Base-by-base conservation (phyloP, 2,797 vertebrate species). In the Lacerta agilis region DNA sequence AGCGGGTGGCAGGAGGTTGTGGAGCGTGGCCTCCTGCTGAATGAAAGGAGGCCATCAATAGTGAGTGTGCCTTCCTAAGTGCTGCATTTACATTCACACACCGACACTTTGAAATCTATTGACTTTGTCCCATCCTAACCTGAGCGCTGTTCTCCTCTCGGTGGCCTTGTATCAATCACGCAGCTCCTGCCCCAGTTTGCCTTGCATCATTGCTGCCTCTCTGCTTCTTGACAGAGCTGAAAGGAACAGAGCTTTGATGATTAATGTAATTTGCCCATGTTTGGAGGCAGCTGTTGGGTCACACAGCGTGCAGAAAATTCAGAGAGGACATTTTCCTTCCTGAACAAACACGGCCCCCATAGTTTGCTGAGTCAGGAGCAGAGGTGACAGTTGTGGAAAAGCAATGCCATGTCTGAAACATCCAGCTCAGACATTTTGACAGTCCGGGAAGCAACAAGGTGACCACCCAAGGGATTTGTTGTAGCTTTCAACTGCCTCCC, bases 181-280 rank as follows among this genome's bases (percentile, higher is more conserved):
- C 49, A 72, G 71, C 64, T 79, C 73, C 38, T 89, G 88, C 36
- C 73, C 85, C 17, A 8, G 8, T 82, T 86, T 82, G 72, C 66
- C 85, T 73, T 64, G 85, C 33, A 78, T 72, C 29, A 61, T 72
- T 38, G 5, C 29, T 43, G 77, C 61, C 71, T 82, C 49, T 36
- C 73, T 83, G 80, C 8, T 86, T 89, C 80, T 71, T 89, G 84
- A 83, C 80, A 89, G 72, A 86, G 80, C 88, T 83, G 88, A 86
- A 89, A 83, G 73, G 79, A 89, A 86, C n/a, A 66, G 38, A 64
- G 20, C 79, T 86, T 79, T 86, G 79, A 86, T 64, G 88, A 89
- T 86, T 89, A 89, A 86, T 86, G 75, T 72, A 86, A 89, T 89
- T 83, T 89, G 73, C 84, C 15, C 10, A 36, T 61, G 72, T 89